Percentiles rank a stretch among this genome's conserved stretches.
Conservation (phyloP, 1,140 invertebrate species). For the Macrosteles quadrilineatus region DNA sequence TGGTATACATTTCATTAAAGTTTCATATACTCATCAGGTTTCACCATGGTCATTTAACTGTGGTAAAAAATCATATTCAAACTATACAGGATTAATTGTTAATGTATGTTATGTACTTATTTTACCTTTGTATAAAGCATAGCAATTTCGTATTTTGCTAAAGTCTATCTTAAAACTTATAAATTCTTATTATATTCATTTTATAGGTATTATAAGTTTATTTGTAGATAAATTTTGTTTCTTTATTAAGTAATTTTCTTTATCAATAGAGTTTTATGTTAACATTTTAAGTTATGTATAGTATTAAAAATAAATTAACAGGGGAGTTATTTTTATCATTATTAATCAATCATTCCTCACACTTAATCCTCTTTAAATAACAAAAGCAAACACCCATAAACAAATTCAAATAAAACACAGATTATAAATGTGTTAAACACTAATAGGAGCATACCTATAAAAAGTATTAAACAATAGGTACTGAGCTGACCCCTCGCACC, state of each 20-base stretch:
- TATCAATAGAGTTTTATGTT: constrained; percentile 32
- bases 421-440: too few relatives aligned
- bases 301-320: constrained; percentile 30
- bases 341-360: too few relatives aligned
- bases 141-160: constrained; percentile 5
- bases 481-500: too few relatives aligned
- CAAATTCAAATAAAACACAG: too few relatives aligned
- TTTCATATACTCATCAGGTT: too few relatives aligned
- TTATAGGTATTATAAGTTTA: neutral
- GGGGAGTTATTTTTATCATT: constrained; percentile 10
- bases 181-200: neutral
- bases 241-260: constrained; percentile 30
- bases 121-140: neutral
- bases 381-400: too few relatives aligned
- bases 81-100: neutral
- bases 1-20: too few relatives aligned
- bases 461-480: too few relatives aligned
- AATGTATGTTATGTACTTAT: constrained; percentile 24
- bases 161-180: neutral
- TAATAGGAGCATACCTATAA: too few relatives aligned
- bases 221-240: constrained; percentile 31
- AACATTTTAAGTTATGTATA: constrained; percentile 32
- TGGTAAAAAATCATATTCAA: neutral
- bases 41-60: too few relatives aligned
- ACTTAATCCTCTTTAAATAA: too few relatives aligned